Evolutionary conservation across 2,113 vertebrate genomes (phyloP), one percentile per base, ranked within the genome.

Genomic region (Eurystomus gularis): DNA sequence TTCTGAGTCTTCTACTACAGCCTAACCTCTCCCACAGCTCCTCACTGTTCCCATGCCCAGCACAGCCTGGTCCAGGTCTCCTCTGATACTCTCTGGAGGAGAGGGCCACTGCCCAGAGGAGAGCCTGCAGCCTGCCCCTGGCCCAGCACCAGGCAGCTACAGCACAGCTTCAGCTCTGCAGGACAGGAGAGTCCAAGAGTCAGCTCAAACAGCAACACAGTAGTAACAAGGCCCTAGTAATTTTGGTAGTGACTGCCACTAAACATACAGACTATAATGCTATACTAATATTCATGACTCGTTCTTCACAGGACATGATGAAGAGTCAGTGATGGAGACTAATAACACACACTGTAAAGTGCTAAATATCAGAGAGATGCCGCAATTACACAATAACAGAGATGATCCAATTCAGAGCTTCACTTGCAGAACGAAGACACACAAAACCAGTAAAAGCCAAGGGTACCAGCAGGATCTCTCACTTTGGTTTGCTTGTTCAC

Each of bases 41-140:
- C 37, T 58, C 51, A 26, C 31, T 24, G 21, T 7, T 52, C 44
- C 61, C 33, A 52, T 8, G 18, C 12, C 12, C 37, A 65, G 49
- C 35, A 25, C 23, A 13, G 58, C 33, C 8, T 1, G 4, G 55
- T 7, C 25, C 9, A 78, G 33, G 7, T 64, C 61, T 82, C 44
- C 10, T 62, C 29, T 0, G 0, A 28, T 3, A 3, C 9, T 21
- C 23, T 6, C 40, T 4, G 9, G 29, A 33, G 29, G 5, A 64
- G 42, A 19, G 19, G 10, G 55, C 24, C 29, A 11, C 52, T 21
- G 46, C 48, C 19, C 60, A 6, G 33, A n/a, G 26, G 8, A 44
- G 31, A 62, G 64, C 31, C 40, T 7, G 2, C n/a, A 44, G 55
- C 40, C 77, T 52, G 39, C n/a, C 75, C 26, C 42, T 10, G 13